Conservation (phyloP, 2,797 vertebrate genomes). For the Cichlasoma orientale region DNA sequence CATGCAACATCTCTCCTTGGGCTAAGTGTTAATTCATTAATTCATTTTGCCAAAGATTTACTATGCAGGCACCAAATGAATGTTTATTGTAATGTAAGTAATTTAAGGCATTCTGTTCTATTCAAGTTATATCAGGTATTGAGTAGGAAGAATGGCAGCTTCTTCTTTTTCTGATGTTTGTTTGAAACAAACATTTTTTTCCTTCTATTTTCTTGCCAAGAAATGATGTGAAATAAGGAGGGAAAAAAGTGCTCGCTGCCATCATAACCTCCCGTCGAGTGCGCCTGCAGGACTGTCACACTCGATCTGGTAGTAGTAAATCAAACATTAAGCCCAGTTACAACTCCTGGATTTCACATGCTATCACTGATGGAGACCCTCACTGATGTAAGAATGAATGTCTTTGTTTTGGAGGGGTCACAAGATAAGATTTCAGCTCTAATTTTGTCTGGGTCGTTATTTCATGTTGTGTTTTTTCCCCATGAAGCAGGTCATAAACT, state of each 20-base stretch:
- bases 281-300: not conserved
- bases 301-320: not conserved
- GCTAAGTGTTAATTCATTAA: not conserved
- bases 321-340: not conserved
- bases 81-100: not conserved
- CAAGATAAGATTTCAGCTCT: not conserved
- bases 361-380: not conserved
- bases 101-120: not conserved
- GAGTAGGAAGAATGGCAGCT: too few species aligned
- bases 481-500: not conserved
- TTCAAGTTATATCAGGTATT: not conserved
- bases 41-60: not conserved
- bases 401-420: slow-evolving; percentile 5
- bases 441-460: not conserved
- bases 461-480: not conserved
- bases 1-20: not conserved
- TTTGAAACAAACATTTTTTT: not conserved
- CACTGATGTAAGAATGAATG: not conserved
- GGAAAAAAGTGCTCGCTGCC: not conserved
- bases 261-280: not conserved
- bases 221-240: not conserved
- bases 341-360: not conserved
- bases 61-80: not conserved
- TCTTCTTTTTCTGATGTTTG: not conserved
- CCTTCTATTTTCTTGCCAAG: not conserved